A percentile compares a stretch with the other conserved stretches of the same genome.
Conservation (phyloP, 2,113 vertebrate species). For the Petrocephalus microphthalmus region DNA sequence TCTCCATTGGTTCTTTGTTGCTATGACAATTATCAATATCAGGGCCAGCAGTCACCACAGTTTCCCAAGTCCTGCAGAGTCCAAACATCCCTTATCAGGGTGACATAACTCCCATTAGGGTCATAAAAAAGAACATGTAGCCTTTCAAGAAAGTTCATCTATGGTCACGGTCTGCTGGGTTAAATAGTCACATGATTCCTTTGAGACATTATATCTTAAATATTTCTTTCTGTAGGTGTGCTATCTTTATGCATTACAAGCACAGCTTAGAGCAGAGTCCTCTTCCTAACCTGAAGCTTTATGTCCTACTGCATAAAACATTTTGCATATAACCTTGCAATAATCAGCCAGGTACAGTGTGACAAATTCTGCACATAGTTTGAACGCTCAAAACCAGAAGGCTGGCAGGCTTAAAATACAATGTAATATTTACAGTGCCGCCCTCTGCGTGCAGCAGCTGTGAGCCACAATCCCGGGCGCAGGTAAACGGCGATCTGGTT, state of each 20-base stretch:
- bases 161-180: neutral
- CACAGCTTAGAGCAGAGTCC: neutral
- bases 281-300: neutral
- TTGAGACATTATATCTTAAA: neutral
- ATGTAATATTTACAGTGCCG: conserved; percentile 25
- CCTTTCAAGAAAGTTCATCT: neutral
- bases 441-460: conserved; percentile 37
- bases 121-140: neutral
- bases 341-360: conserved; percentile 19
- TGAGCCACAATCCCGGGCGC: conserved; percentile 33
- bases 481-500: conserved; percentile 42
- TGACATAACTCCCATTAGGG: neutral
- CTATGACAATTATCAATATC: neutral
- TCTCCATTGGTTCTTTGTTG: neutral
- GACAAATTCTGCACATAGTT: conserved; percentile 8
- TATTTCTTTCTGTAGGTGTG: neutral
- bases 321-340: conserved; percentile 24
- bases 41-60: neutral
- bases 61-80: neutral
- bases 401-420: conserved; percentile 35
- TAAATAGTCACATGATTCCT: neutral
- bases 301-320: neutral
- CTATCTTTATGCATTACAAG: neutral
- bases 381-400: neutral
- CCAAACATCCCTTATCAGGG: neutral